Conservation (phyloP, 2,797 vertebrate species). For the Antennarius maculatus region DNA sequence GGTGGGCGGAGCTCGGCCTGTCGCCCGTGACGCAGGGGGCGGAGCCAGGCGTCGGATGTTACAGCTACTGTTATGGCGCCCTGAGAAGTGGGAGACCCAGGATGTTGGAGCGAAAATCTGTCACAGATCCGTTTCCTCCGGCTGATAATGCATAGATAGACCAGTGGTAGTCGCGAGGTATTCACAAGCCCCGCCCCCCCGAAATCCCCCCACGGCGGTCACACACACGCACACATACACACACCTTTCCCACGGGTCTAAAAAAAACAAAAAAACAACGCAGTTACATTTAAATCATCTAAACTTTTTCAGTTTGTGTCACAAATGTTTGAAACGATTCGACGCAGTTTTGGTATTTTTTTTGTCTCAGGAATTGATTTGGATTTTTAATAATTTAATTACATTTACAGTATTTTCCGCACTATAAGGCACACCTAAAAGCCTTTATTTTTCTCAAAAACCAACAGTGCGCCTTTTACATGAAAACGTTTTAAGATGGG, state of each 20-base stretch:
- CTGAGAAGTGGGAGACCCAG: constrained; percentile 79
- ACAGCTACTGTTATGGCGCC: constrained; percentile 78
- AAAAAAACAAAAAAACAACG: constrained; percentile 8
- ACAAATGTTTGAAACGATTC: constrained; percentile 49
- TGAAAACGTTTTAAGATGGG: no score
- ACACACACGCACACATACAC: background rate
- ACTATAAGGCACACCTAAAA: no score
- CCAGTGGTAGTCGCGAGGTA: constrained; percentile 79
- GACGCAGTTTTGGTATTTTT: constrained; percentile 24
- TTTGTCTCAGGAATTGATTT: background rate
- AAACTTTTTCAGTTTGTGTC: constrained; percentile 57
- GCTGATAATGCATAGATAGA: constrained; percentile 83
- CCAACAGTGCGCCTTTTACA: no score
- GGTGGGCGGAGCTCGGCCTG: constrained; percentile 43
- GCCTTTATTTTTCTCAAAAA: no score
- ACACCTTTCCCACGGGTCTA: constrained; percentile 29
- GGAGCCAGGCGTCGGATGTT: constrained; percentile 55
- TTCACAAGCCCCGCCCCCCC: constrained; percentile 66
- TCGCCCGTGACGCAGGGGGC: constrained; percentile 53
- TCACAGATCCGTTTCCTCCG: constrained; percentile 43
- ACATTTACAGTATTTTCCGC: no score
- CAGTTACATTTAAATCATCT: constrained; percentile 56
- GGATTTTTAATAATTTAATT: no score
- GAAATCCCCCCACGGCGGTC: constrained; percentile 43
- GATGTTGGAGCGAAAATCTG: constrained; percentile 57